phyloP scores from a whole-genome alignment of 2,113 vertebrate genomes.

The Dicentrarchus labrax region DNA sequence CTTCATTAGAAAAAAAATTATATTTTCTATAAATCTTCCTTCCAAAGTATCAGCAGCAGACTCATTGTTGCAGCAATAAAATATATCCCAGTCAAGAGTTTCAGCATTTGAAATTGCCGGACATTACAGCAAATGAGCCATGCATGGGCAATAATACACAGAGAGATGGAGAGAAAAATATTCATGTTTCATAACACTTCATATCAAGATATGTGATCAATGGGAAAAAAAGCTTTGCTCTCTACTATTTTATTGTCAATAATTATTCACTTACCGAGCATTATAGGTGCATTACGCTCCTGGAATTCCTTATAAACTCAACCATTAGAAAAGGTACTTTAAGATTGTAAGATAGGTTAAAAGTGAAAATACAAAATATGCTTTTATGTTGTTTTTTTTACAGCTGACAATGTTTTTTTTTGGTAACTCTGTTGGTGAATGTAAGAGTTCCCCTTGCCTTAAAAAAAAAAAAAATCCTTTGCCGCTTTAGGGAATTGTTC shows the following conservation, averaged over 20 bases:
- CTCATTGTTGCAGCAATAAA: conserved; percentile 78
- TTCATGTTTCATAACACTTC: conserved; percentile 49
- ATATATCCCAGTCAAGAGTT: conserved; percentile 71
- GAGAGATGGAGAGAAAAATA: conserved; percentile 50
- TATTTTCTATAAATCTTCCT: conserved; percentile 55
- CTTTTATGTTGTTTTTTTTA: conserved; percentile 1
- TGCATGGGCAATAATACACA: conserved; percentile 78
- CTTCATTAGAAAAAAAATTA: conserved; percentile 50
- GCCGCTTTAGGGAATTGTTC: conserved; percentile 77
- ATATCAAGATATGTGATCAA: conserved; percentile 67
- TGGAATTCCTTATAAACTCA: conserved; percentile 47
- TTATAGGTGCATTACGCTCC: conserved; percentile 44
- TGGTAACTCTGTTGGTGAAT: conserved; percentile 9
- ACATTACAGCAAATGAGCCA: conserved; percentile 79
- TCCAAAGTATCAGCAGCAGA: conserved; percentile 73
- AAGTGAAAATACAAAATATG: conserved; percentile 18
- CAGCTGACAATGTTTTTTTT: conserved; percentile 1
- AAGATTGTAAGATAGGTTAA: conserved; percentile 22
- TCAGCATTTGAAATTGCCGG: conserved; percentile 66
- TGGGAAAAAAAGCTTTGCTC: conserved; percentile 61
- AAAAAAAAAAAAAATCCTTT: conserved; percentile 27
- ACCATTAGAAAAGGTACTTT: conserved; percentile 57
- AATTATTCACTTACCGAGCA: conserved; percentile 68
- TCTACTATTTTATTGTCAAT: conserved; percentile 61
- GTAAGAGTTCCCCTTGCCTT: conserved; percentile 27